Conservation (phyloP, 2,888 invertebrate genomes). For the Crioceris asparagi region DNA sequence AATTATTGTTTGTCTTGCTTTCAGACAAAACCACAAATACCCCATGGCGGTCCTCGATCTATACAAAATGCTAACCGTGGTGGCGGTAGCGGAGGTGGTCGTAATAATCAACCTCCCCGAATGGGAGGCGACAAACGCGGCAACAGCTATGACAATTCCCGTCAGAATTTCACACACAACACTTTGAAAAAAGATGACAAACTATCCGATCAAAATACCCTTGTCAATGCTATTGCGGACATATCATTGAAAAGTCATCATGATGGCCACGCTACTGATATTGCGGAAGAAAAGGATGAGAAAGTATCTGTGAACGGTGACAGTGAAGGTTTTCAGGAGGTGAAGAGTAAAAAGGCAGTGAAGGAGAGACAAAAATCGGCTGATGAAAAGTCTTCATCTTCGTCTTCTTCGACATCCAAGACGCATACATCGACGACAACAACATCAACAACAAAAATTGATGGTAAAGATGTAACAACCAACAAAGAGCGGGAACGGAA, state of each 20-base stretch:
- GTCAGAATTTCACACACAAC: slow-evolving; percentile 32
- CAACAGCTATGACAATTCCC: slow-evolving; percentile 14
- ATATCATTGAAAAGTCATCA: slow-evolving; percentile 34
- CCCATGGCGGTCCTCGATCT: slow-evolving; percentile 16
- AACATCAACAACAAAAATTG: no score
- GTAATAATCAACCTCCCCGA: slow-evolving; percentile 25
- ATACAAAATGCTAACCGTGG: slow-evolving; percentile 24
- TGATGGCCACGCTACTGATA: slow-evolving; percentile 27
- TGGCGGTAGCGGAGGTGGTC: slow-evolving; percentile 19
- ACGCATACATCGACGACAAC: no score
- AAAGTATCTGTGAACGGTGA: slow-evolving; percentile 37
- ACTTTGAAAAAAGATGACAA: slow-evolving; percentile 34
- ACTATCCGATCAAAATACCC: slow-evolving; percentile 38
- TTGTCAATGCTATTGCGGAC: slow-evolving; percentile 39
- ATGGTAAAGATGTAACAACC: no score
- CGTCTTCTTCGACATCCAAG: no score
- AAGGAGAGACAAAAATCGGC: slow-evolving; percentile 45
- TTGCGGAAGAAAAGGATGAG: slow-evolving; percentile 32
- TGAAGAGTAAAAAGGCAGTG: slow-evolving; percentile 65
- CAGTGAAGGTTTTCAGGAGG: slow-evolving; percentile 73
- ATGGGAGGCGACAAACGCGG: slow-evolving; percentile 24
- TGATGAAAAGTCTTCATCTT: slow-evolving; percentile 33
- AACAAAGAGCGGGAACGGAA: no score
- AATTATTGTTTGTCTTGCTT: no score
- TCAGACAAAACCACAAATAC: no score